phyloP scores from a whole-genome alignment of 2,888 invertebrate genomes.

The Marronus borbonicus region DNA sequence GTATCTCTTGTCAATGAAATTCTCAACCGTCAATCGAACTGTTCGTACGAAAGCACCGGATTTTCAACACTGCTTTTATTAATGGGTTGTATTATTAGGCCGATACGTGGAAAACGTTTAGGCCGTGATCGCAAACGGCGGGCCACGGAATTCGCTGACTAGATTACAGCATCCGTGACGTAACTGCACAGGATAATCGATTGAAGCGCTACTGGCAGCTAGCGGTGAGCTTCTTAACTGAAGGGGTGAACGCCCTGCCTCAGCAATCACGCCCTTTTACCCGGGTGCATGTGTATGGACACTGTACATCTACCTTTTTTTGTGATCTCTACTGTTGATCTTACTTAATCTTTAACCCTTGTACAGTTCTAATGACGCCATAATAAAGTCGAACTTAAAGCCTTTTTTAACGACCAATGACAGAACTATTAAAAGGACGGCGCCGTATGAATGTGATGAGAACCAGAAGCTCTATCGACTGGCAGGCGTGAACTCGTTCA shows the following conservation, averaged over 20 bases:
- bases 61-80: slow-evolving; percentile 31
- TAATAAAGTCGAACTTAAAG: slow-evolving; percentile 27
- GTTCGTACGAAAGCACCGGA: slow-evolving; percentile 25
- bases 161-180: slow-evolving; percentile 70
- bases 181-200: slow-evolving; percentile 69
- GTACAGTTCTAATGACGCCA: slow-evolving; percentile 20
- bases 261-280: slow-evolving; percentile 63
- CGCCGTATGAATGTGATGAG: background rate
- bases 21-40: slow-evolving; percentile 4
- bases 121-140: slow-evolving; percentile 62
- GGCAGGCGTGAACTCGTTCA: slow-evolving; percentile 40
- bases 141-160: slow-evolving; percentile 62
- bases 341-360: slow-evolving; percentile 49
- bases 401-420: slow-evolving; percentile 8
- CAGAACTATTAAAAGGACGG: slow-evolving; percentile 23
- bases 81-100: slow-evolving; percentile 36
- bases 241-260: slow-evolving; percentile 69
- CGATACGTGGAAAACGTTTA: slow-evolving; percentile 47
- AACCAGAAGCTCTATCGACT: slow-evolving; percentile 45
- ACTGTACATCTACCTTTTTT: slow-evolving; percentile 21
- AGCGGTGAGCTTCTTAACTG: slow-evolving; percentile 63
- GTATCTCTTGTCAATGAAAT: slow-evolving; percentile 20
- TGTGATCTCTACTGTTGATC: slow-evolving; percentile 42
- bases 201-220: slow-evolving; percentile 67
- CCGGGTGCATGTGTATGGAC: slow-evolving; percentile 57